A percentile compares a stretch with the other conserved stretches of the same genome.
phyloP scores from a whole-genome alignment of 2,888 invertebrate species.

The Cataglyphis albicans region DNA sequence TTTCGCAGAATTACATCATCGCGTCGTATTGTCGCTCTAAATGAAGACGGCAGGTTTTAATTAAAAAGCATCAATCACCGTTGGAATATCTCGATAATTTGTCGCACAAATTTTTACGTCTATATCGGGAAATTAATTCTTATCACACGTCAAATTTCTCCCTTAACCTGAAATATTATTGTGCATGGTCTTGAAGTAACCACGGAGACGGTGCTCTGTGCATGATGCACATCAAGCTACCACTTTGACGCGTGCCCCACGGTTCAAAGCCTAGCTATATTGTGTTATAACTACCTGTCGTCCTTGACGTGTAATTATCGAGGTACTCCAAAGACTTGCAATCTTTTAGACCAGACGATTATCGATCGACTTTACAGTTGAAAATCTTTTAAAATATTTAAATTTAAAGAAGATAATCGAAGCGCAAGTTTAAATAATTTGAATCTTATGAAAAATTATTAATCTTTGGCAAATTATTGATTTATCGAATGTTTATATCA shows the following conservation, averaged over 20 bases:
- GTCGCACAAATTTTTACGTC: neutral
- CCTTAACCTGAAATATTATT: neutral
- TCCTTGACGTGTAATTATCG: slow-evolving; percentile 70
- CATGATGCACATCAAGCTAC: slow-evolving; percentile 38
- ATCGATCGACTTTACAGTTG: neutral
- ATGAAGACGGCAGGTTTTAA: slow-evolving; percentile 39
- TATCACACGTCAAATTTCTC: neutral
- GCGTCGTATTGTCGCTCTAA: slow-evolving; percentile 46
- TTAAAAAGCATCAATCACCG: slow-evolving; percentile 39
- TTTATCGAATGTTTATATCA: neutral
- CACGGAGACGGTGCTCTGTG: slow-evolving; percentile 20
- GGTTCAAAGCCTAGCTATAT: slow-evolving; percentile 40
- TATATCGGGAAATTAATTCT: slow-evolving; percentile 7
- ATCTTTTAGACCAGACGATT: slow-evolving; percentile 16
- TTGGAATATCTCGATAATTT: neutral
- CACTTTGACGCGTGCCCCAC: slow-evolving; percentile 48
- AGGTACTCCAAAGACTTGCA: slow-evolving; percentile 43
- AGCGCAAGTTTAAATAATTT: neutral
- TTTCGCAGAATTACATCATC: slow-evolving; percentile 61
- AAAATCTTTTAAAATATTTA: neutral
- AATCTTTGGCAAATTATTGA: neutral
- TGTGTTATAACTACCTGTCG: slow-evolving; percentile 67
- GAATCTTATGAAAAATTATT: neutral
- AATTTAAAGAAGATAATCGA: neutral
- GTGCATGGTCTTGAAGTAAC: slow-evolving; percentile 50